phyloP scores from a whole-genome alignment of 2,888 invertebrate species.

The Periphyllus acericola region DNA sequence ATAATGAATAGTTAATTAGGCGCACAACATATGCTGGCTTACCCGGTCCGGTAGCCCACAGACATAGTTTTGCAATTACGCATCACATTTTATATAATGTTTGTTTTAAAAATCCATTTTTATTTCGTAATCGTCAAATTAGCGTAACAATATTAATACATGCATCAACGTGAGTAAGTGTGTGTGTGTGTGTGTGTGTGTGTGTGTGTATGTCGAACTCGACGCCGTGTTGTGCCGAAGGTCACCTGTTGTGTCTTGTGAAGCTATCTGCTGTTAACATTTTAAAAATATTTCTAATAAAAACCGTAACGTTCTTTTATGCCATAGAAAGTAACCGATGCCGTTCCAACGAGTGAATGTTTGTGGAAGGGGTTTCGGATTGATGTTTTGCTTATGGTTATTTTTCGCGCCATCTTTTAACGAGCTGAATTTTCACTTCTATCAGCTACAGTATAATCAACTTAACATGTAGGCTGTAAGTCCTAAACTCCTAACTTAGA shows the following conservation, averaged over 20 bases:
- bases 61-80: constrained; percentile 53
- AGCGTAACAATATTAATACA: constrained; percentile 20
- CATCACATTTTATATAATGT: constrained; percentile 53
- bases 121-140: constrained; percentile 49
- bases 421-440: not conserved
- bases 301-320: constrained; percentile 5
- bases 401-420: constrained; percentile 18
- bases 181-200: not conserved
- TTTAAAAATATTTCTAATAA: constrained; percentile 7
- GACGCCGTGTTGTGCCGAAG: constrained; percentile 29
- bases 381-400: constrained; percentile 6
- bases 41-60: constrained; percentile 25
- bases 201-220: not conserved
- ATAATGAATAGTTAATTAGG: constrained; percentile 49
- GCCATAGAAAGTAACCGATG: constrained; percentile 34
- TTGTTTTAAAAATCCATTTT: constrained; percentile 58
- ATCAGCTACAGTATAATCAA: not conserved
- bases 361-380: not conserved
- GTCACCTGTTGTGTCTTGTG: constrained; percentile 21
- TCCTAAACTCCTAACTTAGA: not conserved
- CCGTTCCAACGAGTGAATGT: not conserved
- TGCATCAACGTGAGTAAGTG: not conserved
- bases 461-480: not conserved
- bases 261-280: not conserved
- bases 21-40: not conserved